These are phyloP conservation scores for Patagioenas fasciata DNA, from an alignment of 2,113 vertebrate species.

Conservation along the genomic window DNA sequence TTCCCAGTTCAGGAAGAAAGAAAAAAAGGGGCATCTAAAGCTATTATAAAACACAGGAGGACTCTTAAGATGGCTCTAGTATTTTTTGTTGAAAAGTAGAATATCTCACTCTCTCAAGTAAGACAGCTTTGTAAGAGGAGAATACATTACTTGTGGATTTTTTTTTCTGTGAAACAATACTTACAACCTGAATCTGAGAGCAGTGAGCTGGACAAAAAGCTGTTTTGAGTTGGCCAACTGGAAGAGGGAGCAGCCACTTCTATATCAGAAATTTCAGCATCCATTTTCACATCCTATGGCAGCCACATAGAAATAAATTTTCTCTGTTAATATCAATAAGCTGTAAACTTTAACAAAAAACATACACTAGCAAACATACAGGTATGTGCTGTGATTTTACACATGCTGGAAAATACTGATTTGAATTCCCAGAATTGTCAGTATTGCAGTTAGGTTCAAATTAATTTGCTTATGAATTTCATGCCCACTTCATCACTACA, in stretches of 20 bases:
- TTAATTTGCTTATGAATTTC: background rate
- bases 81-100: background rate
- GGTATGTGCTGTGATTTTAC: background rate
- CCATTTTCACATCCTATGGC: conserved; percentile 79
- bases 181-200: conserved; percentile 80
- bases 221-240: conserved; percentile 68
- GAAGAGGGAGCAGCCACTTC: conserved; percentile 73
- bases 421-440: conserved; percentile 15
- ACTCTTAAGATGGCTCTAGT: background rate
- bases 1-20: background rate
- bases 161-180: conserved; percentile 62
- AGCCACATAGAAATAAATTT: background rate
- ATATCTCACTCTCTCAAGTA: background rate
- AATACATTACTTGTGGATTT: background rate
- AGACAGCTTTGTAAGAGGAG: background rate
- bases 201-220: conserved; percentile 75
- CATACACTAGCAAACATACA: background rate
- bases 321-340: background rate
- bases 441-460: background rate
- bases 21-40: background rate
- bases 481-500: background rate
- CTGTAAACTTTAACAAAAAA: background rate
- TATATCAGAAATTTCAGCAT: conserved; percentile 70
- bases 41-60: background rate
- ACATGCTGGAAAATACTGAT: background rate